A percentile compares a stretch with the other conserved stretches of the same genome.
These are phyloP conservation scores for Meiosimyza decipiens DNA, from an alignment of 2,888 invertebrate species.

Conservation along the genomic window DNA sequence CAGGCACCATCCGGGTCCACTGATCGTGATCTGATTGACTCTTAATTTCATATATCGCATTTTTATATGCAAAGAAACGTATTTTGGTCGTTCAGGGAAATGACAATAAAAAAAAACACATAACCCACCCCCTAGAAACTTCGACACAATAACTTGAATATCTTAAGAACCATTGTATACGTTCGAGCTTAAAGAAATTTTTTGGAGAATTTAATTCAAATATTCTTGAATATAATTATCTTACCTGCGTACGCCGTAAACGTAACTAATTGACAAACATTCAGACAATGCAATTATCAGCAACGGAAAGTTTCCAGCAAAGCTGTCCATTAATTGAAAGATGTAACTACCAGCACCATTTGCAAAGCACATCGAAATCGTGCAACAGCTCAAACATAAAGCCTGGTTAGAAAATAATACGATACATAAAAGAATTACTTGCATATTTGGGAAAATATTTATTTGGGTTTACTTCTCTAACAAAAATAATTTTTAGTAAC, in stretches of 20 bases:
- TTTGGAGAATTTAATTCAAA: too few relatives aligned
- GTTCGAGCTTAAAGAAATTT: too few relatives aligned
- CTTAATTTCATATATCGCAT: too few relatives aligned
- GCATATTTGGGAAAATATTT: neutral
- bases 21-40: too few relatives aligned
- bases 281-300: slow-evolving; percentile 93
- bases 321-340: slow-evolving; percentile 93
- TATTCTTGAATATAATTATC: slow-evolving; percentile 44
- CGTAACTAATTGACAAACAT: slow-evolving; percentile 91
- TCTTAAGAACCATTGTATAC: too few relatives aligned
- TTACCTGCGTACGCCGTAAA: slow-evolving; percentile 90
- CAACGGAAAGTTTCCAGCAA: slow-evolving; percentile 92
- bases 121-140: too few relatives aligned
- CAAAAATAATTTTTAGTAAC: too few relatives aligned
- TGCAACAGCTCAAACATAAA: slow-evolving; percentile 83
- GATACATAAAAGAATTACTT: slow-evolving; percentile 11
- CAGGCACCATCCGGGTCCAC: too few relatives aligned
- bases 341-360: slow-evolving; percentile 95
- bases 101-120: too few relatives aligned
- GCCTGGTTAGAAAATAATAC: slow-evolving; percentile 48
- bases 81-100: too few relatives aligned
- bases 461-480: neutral
- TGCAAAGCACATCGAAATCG: slow-evolving; percentile 89
- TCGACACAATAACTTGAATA: too few relatives aligned
- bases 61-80: too few relatives aligned